Percentiles rank a stretch among this genome's conserved stretches.
These are phyloP conservation scores for Cyrtonyx montezumae DNA, from an alignment of 2,113 vertebrate genomes.

Conservation along the genomic window DNA sequence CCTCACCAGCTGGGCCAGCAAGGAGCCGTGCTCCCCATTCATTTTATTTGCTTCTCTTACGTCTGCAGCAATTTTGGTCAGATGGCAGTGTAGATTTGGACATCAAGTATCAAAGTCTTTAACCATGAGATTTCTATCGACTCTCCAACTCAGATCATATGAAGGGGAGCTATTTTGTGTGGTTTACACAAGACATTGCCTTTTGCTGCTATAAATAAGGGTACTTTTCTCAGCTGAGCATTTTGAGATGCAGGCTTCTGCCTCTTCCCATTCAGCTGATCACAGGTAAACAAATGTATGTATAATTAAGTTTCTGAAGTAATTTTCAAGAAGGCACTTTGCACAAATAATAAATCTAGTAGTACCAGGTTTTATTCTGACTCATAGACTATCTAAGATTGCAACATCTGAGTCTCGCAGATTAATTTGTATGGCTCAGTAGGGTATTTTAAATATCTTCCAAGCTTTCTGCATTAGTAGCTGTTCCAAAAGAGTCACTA, in stretches of 20 bases:
- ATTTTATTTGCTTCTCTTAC: background rate
- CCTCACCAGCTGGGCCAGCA: background rate
- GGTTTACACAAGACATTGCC: background rate
- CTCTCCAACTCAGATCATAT: background rate
- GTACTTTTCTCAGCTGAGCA: background rate
- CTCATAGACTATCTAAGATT: conserved; percentile 50
- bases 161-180: background rate
- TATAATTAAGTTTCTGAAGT: conserved; percentile 42
- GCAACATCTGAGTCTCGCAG: conserved; percentile 51
- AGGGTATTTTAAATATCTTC: conserved; percentile 42
- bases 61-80: background rate
- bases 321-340: conserved; percentile 54
- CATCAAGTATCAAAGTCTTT: background rate
- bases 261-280: conserved; percentile 32
- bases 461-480: background rate
- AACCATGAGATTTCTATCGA: background rate
- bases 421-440: conserved; percentile 52
- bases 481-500: conserved; percentile 22
- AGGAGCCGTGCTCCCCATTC: fast-evolving
- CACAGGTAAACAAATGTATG: conserved; percentile 62
- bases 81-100: background rate
- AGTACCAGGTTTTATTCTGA: conserved; percentile 59
- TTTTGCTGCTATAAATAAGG: background rate
- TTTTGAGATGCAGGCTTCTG: background rate
- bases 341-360: conserved; percentile 56